These are phyloP conservation scores for Dicyrtoma fusca DNA, from an alignment of 2,888 invertebrate species.

Conservation along the genomic window DNA sequence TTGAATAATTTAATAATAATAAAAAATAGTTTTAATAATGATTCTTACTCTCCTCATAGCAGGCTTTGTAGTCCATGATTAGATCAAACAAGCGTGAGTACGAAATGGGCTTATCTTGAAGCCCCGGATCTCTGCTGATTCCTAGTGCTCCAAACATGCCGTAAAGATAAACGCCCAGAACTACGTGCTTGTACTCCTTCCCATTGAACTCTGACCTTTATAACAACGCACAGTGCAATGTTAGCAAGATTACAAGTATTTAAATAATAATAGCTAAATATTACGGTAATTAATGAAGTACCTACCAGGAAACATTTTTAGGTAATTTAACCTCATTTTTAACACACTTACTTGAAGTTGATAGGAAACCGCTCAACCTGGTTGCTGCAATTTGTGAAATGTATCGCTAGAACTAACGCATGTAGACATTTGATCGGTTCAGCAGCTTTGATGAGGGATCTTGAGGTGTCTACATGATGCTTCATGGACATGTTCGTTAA, in stretches of 20 bases:
- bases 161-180: slow-evolving; percentile 52
- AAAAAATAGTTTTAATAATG: background rate
- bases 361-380: slow-evolving; percentile 54
- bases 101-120: slow-evolving; percentile 50
- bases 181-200: slow-evolving; percentile 55
- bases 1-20: no score
- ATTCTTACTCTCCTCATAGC: slow-evolving; percentile 48
- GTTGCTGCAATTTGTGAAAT: slow-evolving; percentile 50
- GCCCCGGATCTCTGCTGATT: slow-evolving; percentile 50
- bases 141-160: slow-evolving; percentile 53
- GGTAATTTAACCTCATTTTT: no score
- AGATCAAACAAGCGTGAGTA: slow-evolving; percentile 49
- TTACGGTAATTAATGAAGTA: no score
- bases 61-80: slow-evolving; percentile 45
- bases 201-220: slow-evolving; percentile 48
- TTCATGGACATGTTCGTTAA: slow-evolving; percentile 52
- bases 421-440: slow-evolving; percentile 55
- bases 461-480: slow-evolving; percentile 50
- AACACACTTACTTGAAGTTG: slow-evolving; percentile 54
- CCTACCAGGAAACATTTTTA: no score
- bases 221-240: no score
- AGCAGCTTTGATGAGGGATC: slow-evolving; percentile 45
- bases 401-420: slow-evolving; percentile 51
- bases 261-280: no score
- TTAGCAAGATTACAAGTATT: no score